phyloP scores from a whole-genome alignment of 2,797 vertebrate genomes.

The Tiaroga cobitis region DNA sequence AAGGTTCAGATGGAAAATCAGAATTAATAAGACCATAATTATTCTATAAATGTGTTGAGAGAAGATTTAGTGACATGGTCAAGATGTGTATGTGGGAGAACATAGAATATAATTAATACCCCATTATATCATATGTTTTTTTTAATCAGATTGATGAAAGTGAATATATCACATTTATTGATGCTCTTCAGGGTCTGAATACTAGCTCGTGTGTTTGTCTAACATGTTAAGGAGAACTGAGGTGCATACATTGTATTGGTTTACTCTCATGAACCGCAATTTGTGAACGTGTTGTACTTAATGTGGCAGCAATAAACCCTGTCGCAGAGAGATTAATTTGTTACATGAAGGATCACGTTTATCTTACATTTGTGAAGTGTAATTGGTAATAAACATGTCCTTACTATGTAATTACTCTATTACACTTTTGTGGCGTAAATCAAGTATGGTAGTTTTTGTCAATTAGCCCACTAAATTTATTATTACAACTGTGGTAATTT shows the following conservation, averaged over 20 bases:
- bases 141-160: background rate
- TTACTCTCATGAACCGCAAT: background rate
- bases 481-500: background rate
- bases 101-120: too few relatives aligned
- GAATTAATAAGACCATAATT: background rate
- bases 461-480: background rate
- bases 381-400: background rate
- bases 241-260: background rate
- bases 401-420: background rate
- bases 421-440: background rate
- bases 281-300: background rate
- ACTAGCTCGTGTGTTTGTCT: background rate
- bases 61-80: background rate
- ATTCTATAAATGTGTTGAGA: background rate
- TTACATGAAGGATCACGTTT: background rate
- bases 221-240: background rate
- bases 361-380: background rate
- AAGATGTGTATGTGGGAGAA: background rate
- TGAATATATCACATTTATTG: background rate
- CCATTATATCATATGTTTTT: background rate
- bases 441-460: background rate
- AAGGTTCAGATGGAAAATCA: background rate
- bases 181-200: background rate
- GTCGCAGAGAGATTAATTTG: background rate
- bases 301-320: background rate